Base-by-base conservation (phyloP, 2,797 vertebrate genomes). In the Malurus leucopterus region DNA sequence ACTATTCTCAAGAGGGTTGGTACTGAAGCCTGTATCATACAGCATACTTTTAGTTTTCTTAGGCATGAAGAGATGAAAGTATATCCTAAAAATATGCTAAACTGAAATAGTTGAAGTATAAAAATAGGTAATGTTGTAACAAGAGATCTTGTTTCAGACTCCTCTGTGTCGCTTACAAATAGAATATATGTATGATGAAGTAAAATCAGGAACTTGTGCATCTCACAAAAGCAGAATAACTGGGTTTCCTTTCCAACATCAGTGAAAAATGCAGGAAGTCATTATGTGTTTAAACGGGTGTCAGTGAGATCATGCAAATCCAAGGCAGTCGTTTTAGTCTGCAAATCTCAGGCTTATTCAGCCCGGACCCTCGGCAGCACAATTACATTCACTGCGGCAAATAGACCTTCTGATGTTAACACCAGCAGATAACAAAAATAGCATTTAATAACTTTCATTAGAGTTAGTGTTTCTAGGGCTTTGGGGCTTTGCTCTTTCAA, bases 371-470 rank as follows among this genome's bases (percentile, higher is more conserved):
- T 95, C 76, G 6, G 78, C 84, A 53, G 88, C 46, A 40, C 81
- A 95, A 93, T 94, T 92, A 76, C 11, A 80, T 91, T 69, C 26
- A 9, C 43, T 7, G 46, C 19, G 3, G 89, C 80, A 93, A 95
- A 95, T 87, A 81, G 87, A 57, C 75, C 83, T 83, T 94, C 73
- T 83, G 62, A 78, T 89, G 90, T 87, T 93, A 91, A 82, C 92
- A 89, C 82, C 54, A 90, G 74, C 85, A 71, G 85, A 88, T 91
- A 89, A 79, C 89, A 88, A 91, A 93, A 93, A 93, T 88, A 92
- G 93, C 95, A 82, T 93, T 95, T 92, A 95, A 95, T 95, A 95
- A 94, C 91, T 95, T 95, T 95, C 93, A 95, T 95, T 94, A 94
- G 91, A 93, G 90, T 91, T 89, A 95, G 84, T 93, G 93, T 92